A percentile compares a stretch with the other conserved stretches of the same genome.
phyloP scores from a whole-genome alignment of 2,888 invertebrate genomes.

The Masnerella sp. region DNA sequence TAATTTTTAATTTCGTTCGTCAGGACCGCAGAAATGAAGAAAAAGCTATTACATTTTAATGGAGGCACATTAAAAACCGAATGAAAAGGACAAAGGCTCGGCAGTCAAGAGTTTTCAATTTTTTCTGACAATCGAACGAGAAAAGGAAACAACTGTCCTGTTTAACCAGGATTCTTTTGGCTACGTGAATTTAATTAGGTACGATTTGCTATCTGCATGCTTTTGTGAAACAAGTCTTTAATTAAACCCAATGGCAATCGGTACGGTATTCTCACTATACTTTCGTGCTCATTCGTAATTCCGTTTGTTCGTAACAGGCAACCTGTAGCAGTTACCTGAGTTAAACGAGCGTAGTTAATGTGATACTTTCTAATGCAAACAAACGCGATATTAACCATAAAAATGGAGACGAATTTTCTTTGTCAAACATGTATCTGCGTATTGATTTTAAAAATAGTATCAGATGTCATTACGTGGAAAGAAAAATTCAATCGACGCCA shows the following conservation, averaged over 20 bases:
- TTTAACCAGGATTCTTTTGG: conserved; percentile 31
- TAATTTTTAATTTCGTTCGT: conserved; percentile 6
- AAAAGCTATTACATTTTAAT: neutral
- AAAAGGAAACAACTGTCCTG: conserved; percentile 11
- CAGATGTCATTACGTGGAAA: too few relatives aligned
- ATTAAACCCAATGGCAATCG: conserved; percentile 56
- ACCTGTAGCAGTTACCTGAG: conserved; percentile 59
- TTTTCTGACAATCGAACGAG: conserved; percentile 5
- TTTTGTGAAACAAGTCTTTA: conserved; percentile 55
- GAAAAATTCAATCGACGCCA: too few relatives aligned
- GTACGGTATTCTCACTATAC: conserved; percentile 49
- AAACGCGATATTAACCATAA: conserved; percentile 29
- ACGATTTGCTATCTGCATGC: conserved; percentile 43
- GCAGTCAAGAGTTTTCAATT: neutral
- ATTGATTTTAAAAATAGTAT: too few relatives aligned
- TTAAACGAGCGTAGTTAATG: conserved; percentile 52
- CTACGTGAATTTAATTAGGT: conserved; percentile 47
- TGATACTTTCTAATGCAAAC: conserved; percentile 48
- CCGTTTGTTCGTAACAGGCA: conserved; percentile 57
- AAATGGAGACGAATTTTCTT: neutral
- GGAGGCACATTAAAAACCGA: neutral
- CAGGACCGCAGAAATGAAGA: neutral
- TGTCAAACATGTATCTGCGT: neutral
- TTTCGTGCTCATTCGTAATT: conserved; percentile 59
- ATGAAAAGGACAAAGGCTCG: neutral